phyloP scores from a whole-genome alignment of 1,140 invertebrate genomes.

The Sesamia nonagrioides region DNA sequence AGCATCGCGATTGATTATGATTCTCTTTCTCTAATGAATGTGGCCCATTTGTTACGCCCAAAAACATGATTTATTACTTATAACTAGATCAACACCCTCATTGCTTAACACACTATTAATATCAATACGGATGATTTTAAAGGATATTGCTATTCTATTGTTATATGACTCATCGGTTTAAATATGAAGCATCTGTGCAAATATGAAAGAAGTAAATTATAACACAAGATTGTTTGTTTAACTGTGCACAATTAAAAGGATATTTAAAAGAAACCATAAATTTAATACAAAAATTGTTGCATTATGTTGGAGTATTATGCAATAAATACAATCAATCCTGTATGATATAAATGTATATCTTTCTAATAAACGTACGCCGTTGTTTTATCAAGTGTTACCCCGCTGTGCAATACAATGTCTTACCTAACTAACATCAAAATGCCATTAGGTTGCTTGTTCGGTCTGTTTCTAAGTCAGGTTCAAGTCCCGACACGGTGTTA shows the following conservation, averaged over 20 bases:
- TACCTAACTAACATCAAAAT: not conserved
- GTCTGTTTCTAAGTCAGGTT: not conserved
- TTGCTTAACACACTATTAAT: too few species aligned
- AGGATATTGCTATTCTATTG: too few species aligned
- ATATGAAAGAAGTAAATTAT: slow-evolving; percentile 3
- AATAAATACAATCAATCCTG: not conserved
- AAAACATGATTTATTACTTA: not conserved
- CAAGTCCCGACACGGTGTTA: not conserved
- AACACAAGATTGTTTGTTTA: not conserved
- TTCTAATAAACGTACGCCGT: not conserved
- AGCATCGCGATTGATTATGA: not conserved
- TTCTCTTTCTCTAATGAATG: not conserved
- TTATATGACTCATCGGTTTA: not conserved
- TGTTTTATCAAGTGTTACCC: slow-evolving; percentile 23
- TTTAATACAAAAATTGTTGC: slow-evolving; percentile 4
- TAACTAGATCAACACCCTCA: not conserved
- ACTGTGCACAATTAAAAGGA: not conserved
- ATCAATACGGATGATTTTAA: too few species aligned
- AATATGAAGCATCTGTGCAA: not conserved
- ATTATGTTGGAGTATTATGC: not conserved
- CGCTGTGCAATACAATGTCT: not conserved
- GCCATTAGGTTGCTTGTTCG: slow-evolving; percentile 11
- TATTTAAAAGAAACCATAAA: slow-evolving; percentile 1
- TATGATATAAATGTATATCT: not conserved
- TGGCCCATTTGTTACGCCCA: not conserved